A percentile compares a stretch with the other conserved stretches of the same genome.
These are phyloP conservation scores for Bradypus variegatus DNA, from an alignment of 2,797 vertebrate genomes.

Conservation along the genomic window DNA sequence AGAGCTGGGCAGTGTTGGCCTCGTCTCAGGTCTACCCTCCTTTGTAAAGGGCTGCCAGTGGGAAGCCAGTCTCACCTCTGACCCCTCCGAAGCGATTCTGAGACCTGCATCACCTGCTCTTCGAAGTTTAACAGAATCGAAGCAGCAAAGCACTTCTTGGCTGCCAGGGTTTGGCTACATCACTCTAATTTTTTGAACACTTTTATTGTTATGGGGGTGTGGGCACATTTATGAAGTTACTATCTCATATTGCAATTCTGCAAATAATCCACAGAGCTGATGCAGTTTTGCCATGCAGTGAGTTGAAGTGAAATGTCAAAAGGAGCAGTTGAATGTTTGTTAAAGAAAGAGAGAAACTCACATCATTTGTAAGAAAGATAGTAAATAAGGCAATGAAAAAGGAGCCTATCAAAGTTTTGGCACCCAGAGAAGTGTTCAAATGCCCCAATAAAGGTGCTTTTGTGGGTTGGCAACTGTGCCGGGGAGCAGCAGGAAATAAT, in stretches of 20 bases:
- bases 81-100: neutral
- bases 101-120: neutral
- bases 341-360: slow-evolving; percentile 33
- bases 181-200: neutral
- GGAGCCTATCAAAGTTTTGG: slow-evolving; percentile 67
- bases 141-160: neutral
- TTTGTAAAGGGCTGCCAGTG: neutral
- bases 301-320: neutral
- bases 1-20: neutral
- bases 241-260: neutral
- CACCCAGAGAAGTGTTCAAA: slow-evolving; percentile 44
- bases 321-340: slow-evolving; percentile 45
- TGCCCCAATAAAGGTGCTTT: slow-evolving; percentile 64
- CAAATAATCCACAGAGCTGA: neutral
- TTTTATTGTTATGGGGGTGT: neutral
- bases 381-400: slow-evolving; percentile 54
- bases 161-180: neutral
- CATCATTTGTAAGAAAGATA: slow-evolving; percentile 44
- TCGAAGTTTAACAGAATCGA: neutral
- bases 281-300: slow-evolving; percentile 23
- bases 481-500: slow-evolving; percentile 68
- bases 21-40: neutral
- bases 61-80: neutral
- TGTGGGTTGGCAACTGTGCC: slow-evolving; percentile 57
- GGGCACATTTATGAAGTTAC: neutral